Evolutionary conservation across 2,797 vertebrate species (phyloP).

Genomic region (Pygocentrus nattereri): DNA sequence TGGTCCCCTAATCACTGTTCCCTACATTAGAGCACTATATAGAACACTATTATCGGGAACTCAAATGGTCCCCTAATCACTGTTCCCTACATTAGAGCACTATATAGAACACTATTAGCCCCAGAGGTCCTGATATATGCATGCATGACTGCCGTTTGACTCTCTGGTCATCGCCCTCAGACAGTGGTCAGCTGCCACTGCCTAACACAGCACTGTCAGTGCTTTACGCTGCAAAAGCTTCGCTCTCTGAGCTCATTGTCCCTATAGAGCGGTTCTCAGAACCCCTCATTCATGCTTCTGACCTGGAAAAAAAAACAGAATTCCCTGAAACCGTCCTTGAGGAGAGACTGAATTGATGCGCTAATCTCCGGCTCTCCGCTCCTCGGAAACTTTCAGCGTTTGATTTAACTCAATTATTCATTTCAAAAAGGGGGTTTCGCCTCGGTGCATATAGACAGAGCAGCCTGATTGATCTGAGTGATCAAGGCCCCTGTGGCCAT

Average conservation of each 20-base stretch:
- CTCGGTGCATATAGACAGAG: neutral
- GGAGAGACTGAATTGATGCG: constrained; percentile 2
- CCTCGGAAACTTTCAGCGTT: constrained; percentile 7
- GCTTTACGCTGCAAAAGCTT: constrained; percentile 24
- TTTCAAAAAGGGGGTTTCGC: neutral
- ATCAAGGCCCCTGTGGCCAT: constrained; percentile 23
- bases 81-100: no score
- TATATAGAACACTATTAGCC: no score
- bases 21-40: no score
- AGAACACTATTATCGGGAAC: no score
- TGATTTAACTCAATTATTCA: constrained; percentile 24
- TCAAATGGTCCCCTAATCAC: no score
- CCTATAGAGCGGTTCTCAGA: neutral
- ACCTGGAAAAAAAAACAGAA: neutral
- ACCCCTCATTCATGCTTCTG: neutral
- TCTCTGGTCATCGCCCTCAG: no score
- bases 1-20: no score
- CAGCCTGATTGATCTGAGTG: constrained; percentile 28
- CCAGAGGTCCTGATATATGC: neutral
- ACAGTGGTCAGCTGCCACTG: no score
- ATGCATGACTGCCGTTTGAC: no score
- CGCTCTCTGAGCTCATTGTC: constrained; percentile 1
- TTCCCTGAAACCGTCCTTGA: constrained; percentile 8
- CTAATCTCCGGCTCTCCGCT: neutral
- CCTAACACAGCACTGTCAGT: neutral